These are phyloP conservation scores for Drosophila santomea DNA, from an alignment of 1,140 invertebrate species.

Conservation along the genomic window DNA sequence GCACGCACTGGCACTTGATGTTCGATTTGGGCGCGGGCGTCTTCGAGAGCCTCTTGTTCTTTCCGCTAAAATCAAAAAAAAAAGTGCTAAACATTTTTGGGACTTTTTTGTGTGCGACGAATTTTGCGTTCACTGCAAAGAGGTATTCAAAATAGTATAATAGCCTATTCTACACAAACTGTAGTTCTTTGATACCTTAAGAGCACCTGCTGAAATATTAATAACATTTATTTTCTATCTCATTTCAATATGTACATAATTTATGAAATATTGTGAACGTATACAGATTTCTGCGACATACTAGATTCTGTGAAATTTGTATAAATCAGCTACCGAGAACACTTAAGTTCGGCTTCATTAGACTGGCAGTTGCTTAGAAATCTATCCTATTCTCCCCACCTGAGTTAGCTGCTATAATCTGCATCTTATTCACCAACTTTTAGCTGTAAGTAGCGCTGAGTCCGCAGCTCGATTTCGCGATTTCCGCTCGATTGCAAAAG, in stretches of 20 bases:
- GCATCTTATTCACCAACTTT: slow-evolving; percentile 63
- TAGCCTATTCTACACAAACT: no score
- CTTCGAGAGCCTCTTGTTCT: slow-evolving; percentile 43
- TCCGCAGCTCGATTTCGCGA: slow-evolving; percentile 17
- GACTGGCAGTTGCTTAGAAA: background rate
- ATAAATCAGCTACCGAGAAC: background rate
- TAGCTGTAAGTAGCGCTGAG: slow-evolving; percentile 56
- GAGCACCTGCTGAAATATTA: no score
- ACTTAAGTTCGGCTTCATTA: slow-evolving; percentile 4
- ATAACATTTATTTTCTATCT: no score
- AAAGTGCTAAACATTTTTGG: slow-evolving; percentile 26
- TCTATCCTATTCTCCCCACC: background rate
- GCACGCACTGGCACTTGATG: slow-evolving; percentile 70
- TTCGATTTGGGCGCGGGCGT: slow-evolving; percentile 48
- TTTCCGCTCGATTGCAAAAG: slow-evolving; percentile 55
- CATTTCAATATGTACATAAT: no score
- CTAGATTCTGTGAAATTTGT: background rate
- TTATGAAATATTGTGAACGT: no score
- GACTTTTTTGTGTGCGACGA: slow-evolving; percentile 3
- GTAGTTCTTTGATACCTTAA: no score
- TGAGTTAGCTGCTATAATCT: slow-evolving; percentile 9
- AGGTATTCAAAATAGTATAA: no score
- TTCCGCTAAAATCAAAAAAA: slow-evolving; percentile 22
- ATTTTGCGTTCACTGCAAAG: slow-evolving; percentile 11
- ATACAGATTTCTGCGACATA: no score